A percentile compares a stretch with the other conserved stretches of the same genome.
Conservation (phyloP, 2,113 vertebrate species). For the Oncorhynchus keta region DNA sequence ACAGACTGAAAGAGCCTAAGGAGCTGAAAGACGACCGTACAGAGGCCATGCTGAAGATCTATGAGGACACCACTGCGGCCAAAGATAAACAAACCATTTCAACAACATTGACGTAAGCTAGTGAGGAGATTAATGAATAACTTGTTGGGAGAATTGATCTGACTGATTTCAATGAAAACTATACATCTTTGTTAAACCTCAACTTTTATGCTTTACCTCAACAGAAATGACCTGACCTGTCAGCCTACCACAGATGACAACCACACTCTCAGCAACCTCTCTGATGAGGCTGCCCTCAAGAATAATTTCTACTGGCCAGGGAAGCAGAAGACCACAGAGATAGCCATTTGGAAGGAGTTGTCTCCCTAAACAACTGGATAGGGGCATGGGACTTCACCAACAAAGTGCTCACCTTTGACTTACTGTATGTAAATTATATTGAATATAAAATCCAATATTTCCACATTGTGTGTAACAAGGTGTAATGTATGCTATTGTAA, state of each 20-base stretch:
- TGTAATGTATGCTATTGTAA: too few species aligned
- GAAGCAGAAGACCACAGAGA: slow-evolving; percentile 50
- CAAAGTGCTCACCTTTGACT: neutral
- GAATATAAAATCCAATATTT: neutral
- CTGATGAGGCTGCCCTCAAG: slow-evolving; percentile 46
- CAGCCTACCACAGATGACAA: slow-evolving; percentile 49
- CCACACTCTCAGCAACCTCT: neutral
- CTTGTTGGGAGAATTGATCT: neutral
- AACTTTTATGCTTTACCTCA: neutral
- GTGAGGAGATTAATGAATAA: neutral
- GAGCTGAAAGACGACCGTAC: slow-evolving; percentile 68
- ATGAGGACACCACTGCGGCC: slow-evolving; percentile 27
- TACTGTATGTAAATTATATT: too few species aligned
- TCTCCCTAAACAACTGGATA: slow-evolving; percentile 1
- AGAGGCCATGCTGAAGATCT: slow-evolving; percentile 61
- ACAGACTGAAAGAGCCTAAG: slow-evolving; percentile 72
- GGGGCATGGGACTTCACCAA: slow-evolving; percentile 29
- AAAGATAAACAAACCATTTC: slow-evolving; percentile 55
- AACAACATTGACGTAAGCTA: neutral
- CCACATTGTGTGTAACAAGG: neutral
- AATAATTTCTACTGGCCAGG: slow-evolving; percentile 58
- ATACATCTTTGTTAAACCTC: neutral
- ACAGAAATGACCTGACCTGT: slow-evolving; percentile 45
- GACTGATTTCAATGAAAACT: neutral
- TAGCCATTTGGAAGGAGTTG: neutral